Conservation (phyloP, 2,888 invertebrate species). For the Rotaria magnacalcarata region DNA sequence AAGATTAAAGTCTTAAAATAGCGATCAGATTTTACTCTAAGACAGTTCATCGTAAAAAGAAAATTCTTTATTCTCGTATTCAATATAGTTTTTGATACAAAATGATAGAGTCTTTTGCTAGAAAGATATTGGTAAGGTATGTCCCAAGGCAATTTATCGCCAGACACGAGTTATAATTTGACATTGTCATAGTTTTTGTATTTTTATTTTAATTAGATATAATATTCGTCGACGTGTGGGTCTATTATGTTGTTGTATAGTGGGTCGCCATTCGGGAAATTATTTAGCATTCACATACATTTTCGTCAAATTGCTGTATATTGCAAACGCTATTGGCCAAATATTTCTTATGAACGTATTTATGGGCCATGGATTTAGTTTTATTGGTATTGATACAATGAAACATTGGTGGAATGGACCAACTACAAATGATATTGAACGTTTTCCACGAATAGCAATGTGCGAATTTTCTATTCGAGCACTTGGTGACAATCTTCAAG, state of each 20-base stretch:
- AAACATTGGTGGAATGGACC: conserved; percentile 11
- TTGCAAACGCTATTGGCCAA: conserved; percentile 44
- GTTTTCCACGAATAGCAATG: conserved; percentile 45
- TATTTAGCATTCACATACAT: conserved; percentile 38
- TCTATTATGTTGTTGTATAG: not conserved
- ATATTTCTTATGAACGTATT: conserved; percentile 43
- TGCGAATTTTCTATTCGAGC: conserved; percentile 42
- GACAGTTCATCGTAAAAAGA: too few relatives aligned
- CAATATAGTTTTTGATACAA: too few relatives aligned
- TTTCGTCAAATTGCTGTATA: conserved; percentile 40
- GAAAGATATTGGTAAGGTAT: too few relatives aligned
- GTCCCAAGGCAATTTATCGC: too few relatives aligned
- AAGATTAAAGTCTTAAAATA: too few relatives aligned
- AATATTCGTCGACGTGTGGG: conserved; percentile 7
- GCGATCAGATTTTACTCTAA: too few relatives aligned
- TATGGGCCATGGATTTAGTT: conserved; percentile 36
- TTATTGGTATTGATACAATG: conserved; percentile 41
- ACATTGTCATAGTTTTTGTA: too few relatives aligned
- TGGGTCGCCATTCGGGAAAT: conserved; percentile 36
- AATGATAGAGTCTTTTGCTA: too few relatives aligned
- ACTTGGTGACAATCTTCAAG: conserved; percentile 42
- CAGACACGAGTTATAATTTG: too few relatives aligned
- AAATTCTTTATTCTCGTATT: too few relatives aligned
- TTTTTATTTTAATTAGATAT: not conserved
- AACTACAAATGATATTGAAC: conserved; percentile 7